Base-by-base conservation (phyloP, 2,113 vertebrate genomes). In the Catharus fuscescens region DNA sequence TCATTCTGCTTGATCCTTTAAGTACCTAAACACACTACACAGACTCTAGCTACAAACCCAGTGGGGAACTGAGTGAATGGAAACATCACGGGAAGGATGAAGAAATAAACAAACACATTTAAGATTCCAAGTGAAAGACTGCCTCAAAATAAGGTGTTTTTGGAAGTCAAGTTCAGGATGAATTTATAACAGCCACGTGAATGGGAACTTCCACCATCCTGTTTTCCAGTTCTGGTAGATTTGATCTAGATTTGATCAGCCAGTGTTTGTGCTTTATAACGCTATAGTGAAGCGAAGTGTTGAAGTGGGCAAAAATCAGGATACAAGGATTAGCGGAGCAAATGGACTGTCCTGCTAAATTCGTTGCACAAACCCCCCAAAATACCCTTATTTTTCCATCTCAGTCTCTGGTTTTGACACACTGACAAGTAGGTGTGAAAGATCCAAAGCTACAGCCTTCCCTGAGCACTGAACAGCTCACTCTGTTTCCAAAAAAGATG, bases 241-340 rank as follows among this genome's bases (percentile, higher is more conserved):
- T 50, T 73, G 38, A 42, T 32, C 47, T 6, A 31, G 59, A 79
- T 14, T 57, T 81, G 47, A 61, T 9, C 17, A 10, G 70, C 5
- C 3, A 2, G 8, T 32, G 60, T 45, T 80, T 70, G 32, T n/a
- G 18, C 32, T 69, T 72, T 44, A 5, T 8, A 92, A 66, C 0
- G 1, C 5, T 70, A 77, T 3, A 53, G 25, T 1, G 1, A 77
- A 40, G 28, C 0, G 2, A 8, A 7, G 17, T 16, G 36, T 48
- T 48, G 25, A 23, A 32, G 9, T 10, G 15, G 12, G 42, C 32
- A 85, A 66, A 85, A 94, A 54, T 54, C 45, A 59, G 34, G 31
- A 53, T 15, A 56, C 11, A 8, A 67, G 32, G 25, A 78, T 14
- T 45, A 61, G 10, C 28, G 65, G 50, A 60, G n/a, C 7, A 88